Base-by-base conservation (phyloP, 2,113 vertebrate genomes). In the Halichoeres trimaculatus region DNA sequence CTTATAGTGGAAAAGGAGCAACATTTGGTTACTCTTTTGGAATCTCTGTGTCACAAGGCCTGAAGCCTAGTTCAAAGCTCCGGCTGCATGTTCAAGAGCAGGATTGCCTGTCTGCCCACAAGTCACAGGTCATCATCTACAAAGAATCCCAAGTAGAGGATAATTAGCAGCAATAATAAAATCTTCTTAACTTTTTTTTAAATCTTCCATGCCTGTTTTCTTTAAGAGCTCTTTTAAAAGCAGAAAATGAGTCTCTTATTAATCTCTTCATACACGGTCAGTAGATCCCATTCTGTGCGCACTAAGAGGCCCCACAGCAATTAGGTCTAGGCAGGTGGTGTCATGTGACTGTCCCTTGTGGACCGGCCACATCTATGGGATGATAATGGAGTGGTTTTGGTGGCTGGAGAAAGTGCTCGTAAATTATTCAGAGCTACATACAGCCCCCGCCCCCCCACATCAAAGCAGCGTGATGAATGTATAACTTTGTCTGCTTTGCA, bases 331-430 rank as follows among this genome's bases (percentile, higher is more conserved):
- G 81, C 76, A 82, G 79, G 85, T 72, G 90, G 91, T 93, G 85
- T 94, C 89, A 92, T 88, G 90, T 94, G 90, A 87, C 88, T 41
- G 10, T 67, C 83, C 83, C 89, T 78, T 73, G 84, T 79, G 87
- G 80, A 84, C 74, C 19, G 78, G 85, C 76, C 78, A 77, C 83
- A 85, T 84, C 81, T 85, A 91, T 83, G 48, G 85, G 76, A 87
- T 88, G 82, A 92, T 93, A 94, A 94, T 93, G 89, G 91, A 83
- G 81, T 71, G 78, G 78, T 85, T 86, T 85, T 72, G 69, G 87
- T 90, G 91, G 90, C 81, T 71, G 79, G 86, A 91, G 90, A 94
- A 94, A 93, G 93, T 91, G 86, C 67, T 82, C 81, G 88, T 94
- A 89, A 94, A 94, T 94, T 90, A 94, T 92, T 94, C 81, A 94